Percentiles rank a stretch among this genome's conserved stretches.
phyloP scores from a whole-genome alignment of 2,888 invertebrate genomes.

The Hesperia comma region DNA sequence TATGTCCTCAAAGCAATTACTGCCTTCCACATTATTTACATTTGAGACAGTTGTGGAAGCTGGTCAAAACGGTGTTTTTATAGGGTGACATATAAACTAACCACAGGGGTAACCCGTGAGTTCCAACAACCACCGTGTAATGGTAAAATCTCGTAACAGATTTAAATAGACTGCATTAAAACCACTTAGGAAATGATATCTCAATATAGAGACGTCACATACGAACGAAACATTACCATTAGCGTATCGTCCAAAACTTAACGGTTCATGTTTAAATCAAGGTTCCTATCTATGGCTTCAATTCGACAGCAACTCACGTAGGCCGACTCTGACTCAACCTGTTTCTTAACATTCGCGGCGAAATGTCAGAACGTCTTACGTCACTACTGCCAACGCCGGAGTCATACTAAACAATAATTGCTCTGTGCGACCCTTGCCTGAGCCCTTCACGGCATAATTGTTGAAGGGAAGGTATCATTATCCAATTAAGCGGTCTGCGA shows the following conservation, averaged over 20 bases:
- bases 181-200: no score
- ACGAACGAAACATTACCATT: not conserved
- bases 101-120: no score
- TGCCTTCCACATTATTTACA: no score
- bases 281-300: constrained; percentile 42
- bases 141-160: no score
- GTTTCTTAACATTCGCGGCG: constrained; percentile 39
- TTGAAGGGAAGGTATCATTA: constrained; percentile 2
- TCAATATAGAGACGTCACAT: no score
- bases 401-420: constrained; percentile 13
- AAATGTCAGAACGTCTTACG: constrained; percentile 40
- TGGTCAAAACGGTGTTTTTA: no score
- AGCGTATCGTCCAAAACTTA: constrained; percentile 42
- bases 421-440: not conserved
- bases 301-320: constrained; percentile 43
- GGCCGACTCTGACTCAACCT: constrained; percentile 44
- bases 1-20: no score
- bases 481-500: constrained; percentile 1
- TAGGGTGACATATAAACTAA: no score
- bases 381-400: constrained; percentile 21
- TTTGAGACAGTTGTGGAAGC: no score
- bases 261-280: constrained; percentile 43
- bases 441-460: constrained; percentile 10
- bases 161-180: no score
- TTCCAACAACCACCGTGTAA: no score